phyloP scores from a whole-genome alignment of 2,113 vertebrate species.

The Rhadina sibilatrix region DNA sequence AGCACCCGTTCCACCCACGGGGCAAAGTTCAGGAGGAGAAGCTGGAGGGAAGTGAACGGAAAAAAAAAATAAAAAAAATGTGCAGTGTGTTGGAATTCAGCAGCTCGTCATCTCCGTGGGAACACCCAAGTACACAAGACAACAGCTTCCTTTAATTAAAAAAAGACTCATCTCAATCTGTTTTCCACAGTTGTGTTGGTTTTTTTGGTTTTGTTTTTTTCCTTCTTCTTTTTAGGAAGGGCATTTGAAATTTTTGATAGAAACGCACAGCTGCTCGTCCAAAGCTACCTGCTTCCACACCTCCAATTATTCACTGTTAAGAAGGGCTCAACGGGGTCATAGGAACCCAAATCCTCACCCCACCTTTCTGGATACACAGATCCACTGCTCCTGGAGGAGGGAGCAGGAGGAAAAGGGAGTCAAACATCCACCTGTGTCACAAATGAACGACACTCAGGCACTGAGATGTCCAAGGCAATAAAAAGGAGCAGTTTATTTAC shows the following conservation, averaged over 20 bases:
- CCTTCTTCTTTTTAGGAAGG: background rate
- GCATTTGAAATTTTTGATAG: background rate
- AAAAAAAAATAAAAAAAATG: background rate
- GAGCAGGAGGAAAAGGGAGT: background rate
- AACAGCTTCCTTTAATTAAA: constrained; percentile 18
- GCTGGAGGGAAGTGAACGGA: background rate
- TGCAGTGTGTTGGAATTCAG: background rate
- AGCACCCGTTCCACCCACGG: background rate
- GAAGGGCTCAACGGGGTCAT: background rate
- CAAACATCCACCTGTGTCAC: background rate
- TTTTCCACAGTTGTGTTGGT: background rate
- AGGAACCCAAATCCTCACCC: background rate
- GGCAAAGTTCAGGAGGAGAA: constrained; percentile 24
- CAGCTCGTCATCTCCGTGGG: background rate
- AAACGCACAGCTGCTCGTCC: background rate
- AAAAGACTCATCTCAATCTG: background rate
- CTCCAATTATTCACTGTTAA: background rate
- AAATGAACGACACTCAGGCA: too few species aligned
- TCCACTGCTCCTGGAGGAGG: too few species aligned
- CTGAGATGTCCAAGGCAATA: too few species aligned
- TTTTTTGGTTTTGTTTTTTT: too few species aligned
- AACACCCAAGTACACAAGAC: constrained; percentile 13
- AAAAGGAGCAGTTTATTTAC: too few species aligned
- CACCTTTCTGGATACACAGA: background rate
- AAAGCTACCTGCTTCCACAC: background rate